Evolutionary conservation across 1,140 invertebrate genomes (phyloP).

Genomic region (Eupristina koningsbergeri): DNA sequence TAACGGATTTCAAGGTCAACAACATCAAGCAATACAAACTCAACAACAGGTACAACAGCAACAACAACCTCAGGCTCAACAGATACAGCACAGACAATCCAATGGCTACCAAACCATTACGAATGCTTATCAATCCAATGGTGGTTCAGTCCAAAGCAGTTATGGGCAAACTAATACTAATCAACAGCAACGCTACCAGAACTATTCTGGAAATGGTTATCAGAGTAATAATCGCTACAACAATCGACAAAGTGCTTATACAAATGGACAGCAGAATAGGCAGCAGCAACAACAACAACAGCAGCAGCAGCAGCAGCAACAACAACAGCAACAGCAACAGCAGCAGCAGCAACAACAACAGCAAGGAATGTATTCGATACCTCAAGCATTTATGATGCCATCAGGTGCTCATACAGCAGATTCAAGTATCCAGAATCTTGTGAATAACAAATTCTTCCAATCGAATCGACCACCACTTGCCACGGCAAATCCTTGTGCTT

Average conservation of each 20-base stretch:
- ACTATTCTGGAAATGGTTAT: slow-evolving; percentile 60
- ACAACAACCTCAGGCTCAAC: slow-evolving; percentile 33
- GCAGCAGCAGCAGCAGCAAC: slow-evolving; percentile 54
- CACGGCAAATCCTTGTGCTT: slow-evolving; percentile 73
- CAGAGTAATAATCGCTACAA: slow-evolving; percentile 60
- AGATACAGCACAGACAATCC: slow-evolving; percentile 49
- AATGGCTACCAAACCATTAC: slow-evolving; percentile 58
- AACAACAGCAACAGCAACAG: slow-evolving; percentile 56
- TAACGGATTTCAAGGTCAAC: slow-evolving; percentile 9
- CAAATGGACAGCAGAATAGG: slow-evolving; percentile 29
- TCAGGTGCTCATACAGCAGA: slow-evolving; percentile 65
- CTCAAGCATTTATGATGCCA: slow-evolving; percentile 74
- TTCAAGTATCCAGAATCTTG: slow-evolving; percentile 75
- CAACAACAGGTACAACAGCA: slow-evolving; percentile 46
- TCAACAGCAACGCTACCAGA: slow-evolving; percentile 58
- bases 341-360: slow-evolving; percentile 62
- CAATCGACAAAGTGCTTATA: slow-evolving; percentile 52
- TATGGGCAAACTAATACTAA: slow-evolving; percentile 51
- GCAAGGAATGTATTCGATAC: slow-evolving; percentile 73
- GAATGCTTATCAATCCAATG: slow-evolving; percentile 50
- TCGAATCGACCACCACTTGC: slow-evolving; percentile 73
- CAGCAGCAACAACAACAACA: slow-evolving; percentile 61
- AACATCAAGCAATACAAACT: slow-evolving; percentile 8
- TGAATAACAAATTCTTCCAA: slow-evolving; percentile 79
- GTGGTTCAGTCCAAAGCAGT: slow-evolving; percentile 50